Percentiles rank a stretch among this genome's conserved stretches.
These are phyloP conservation scores for Grammomys surdaster DNA, from an alignment of 2,113 vertebrate species.

Conservation along the genomic window DNA sequence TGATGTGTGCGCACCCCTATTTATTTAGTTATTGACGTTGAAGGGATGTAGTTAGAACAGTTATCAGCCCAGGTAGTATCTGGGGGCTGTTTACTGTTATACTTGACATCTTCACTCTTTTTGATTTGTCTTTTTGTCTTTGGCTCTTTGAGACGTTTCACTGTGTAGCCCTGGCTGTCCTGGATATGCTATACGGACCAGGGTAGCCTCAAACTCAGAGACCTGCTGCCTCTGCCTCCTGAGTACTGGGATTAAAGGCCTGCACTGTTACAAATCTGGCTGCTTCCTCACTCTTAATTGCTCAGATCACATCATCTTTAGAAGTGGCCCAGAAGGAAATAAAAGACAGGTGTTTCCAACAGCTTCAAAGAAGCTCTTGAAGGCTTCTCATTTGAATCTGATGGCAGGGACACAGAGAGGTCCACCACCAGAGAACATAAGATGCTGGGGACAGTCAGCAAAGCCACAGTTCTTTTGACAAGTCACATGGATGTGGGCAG, in stretches of 20 bases:
- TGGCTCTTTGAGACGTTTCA: background rate
- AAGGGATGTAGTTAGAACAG: slow-evolving; percentile 19
- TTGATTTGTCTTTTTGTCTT: background rate
- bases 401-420: background rate
- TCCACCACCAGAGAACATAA: background rate
- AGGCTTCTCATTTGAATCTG: background rate
- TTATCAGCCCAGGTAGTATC: background rate
- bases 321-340: slow-evolving; percentile 2
- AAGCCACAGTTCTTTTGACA: background rate
- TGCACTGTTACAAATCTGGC: background rate
- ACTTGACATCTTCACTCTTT: slow-evolving; percentile 20
- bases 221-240: background rate
- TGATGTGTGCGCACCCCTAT: background rate
- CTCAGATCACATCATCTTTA: background rate
- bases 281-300: slow-evolving; percentile 3
- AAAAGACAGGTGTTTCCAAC: background rate
- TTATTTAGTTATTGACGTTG: background rate
- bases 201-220: background rate
- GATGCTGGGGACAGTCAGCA: background rate
- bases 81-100: background rate
- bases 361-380: background rate
- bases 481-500: background rate
- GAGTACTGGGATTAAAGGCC: background rate
- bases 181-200: background rate
- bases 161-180: background rate